Evolutionary conservation across 2,113 vertebrate genomes (phyloP), one percentile per base, ranked within the genome.

Genomic region (Gallinago media): DNA sequence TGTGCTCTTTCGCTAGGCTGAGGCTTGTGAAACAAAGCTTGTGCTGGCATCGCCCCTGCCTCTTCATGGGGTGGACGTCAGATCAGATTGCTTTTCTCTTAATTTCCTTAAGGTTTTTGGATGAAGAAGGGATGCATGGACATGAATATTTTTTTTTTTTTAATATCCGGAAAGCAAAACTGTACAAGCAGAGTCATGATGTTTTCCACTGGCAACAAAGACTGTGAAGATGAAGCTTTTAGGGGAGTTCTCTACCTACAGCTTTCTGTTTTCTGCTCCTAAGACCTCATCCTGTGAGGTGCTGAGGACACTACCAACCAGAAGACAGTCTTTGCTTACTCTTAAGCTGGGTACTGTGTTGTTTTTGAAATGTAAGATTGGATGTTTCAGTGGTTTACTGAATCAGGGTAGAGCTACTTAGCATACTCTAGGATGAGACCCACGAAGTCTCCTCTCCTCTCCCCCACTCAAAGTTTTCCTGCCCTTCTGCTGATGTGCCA

Each of bases 11-110:
- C 0, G 12, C 85, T 73, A 47, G 63, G 54, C 61, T 89, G 77
- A 61, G 34, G 50, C 52, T 74, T 52, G 44, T 80, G 94, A 71
- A 86, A 74, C 58, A 77, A 56, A 88, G 56, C 65, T 54, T 66
- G 49, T 54, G 17, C 81, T 88, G 59, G 63, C 38, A 46, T 61
- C 31, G 3, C 47, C 63, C 31, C 19, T 52, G 18, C 55, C 21
- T 49, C 34, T 90, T 91, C 14, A 5, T 21, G 27, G 90, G 20
- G 20, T 46, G 36, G 11, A 12, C 16, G 2, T 66, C 49, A 12
- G 9, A 13, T 67, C 15, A 47, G 19, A 12, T 52, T 8, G 5
- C 6, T 84, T 83, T 94, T 44, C 16, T 71, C 26, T 71, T 36
- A 0, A 4, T 65, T 71, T 91, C 44, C 15, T 44, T 11, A 49